phyloP scores from a whole-genome alignment of 2,113 vertebrate genomes.

The Psittacula cyanocephala region DNA sequence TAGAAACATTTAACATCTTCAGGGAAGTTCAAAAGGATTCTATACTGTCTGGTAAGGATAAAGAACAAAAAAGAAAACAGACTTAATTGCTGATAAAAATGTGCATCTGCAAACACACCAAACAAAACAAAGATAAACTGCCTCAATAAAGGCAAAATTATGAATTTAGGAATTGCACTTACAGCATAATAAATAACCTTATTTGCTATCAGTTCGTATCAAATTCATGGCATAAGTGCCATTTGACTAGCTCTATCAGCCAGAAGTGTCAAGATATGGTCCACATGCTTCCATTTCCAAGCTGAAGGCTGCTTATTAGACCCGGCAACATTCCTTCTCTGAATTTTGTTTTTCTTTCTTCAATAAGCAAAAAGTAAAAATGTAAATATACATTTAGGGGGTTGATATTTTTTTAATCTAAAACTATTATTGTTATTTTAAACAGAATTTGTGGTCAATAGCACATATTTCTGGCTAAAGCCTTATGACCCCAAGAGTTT shows the following conservation, averaged over 20 bases:
- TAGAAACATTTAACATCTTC: neutral
- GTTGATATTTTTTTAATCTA: neutral
- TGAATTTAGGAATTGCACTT: neutral
- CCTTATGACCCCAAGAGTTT: neutral
- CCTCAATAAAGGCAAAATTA: neutral
- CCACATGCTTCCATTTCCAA: neutral
- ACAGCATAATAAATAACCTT: neutral
- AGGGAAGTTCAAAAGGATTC: neutral
- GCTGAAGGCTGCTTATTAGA: neutral
- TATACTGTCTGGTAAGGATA: neutral
- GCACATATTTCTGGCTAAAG: neutral
- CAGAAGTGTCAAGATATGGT: neutral
- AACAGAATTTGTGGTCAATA: neutral
- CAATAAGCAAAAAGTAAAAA: neutral
- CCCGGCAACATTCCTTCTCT: neutral
- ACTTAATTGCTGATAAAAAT: neutral
- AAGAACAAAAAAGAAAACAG: neutral
- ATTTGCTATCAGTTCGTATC: neutral
- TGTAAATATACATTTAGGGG: neutral
- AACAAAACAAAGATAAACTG: neutral
- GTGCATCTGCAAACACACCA: neutral
- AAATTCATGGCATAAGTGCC: neutral
- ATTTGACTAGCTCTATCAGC: neutral
- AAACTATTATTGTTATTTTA: neutral
- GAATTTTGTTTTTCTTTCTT: neutral